A percentile compares a stretch with the other conserved stretches of the same genome.
Evolutionary conservation across 2,797 vertebrate genomes (phyloP).

Genomic region (Labeo calbasu): DNA sequence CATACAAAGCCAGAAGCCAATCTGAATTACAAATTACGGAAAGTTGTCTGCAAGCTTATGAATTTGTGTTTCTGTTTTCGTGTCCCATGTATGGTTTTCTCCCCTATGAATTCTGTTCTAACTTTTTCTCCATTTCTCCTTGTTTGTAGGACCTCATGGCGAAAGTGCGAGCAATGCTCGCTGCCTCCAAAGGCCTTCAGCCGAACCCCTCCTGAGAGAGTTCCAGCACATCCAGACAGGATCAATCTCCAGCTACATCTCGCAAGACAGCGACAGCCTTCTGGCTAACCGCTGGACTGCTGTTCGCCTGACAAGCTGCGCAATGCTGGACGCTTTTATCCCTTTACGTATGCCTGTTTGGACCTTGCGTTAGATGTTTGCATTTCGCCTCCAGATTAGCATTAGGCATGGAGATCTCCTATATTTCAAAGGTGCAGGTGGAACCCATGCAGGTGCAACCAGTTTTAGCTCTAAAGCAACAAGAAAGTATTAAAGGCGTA

Average conservation of each 20-base stretch:
- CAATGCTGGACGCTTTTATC: slow-evolving; percentile 45
- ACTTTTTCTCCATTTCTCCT: slow-evolving; percentile 47
- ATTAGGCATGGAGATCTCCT: slow-evolving; percentile 8
- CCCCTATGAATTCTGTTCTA: slow-evolving; percentile 33
- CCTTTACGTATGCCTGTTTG: slow-evolving; percentile 46
- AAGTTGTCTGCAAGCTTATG: not conserved
- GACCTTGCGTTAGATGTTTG: slow-evolving; percentile 38
- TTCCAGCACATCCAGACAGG: not conserved
- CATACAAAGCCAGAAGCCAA: not conserved
- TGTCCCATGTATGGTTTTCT: not conserved
- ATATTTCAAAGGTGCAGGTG: slow-evolving; percentile 37
- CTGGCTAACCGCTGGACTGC: slow-evolving; percentile 32
- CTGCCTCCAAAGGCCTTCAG: slow-evolving; percentile 92
- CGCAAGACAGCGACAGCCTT: slow-evolving; percentile 53
- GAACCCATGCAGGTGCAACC: slow-evolving; percentile 30
- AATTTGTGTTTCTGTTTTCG: not conserved
- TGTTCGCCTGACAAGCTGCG: slow-evolving; percentile 21
- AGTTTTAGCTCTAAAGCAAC: too few species aligned
- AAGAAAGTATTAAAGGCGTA: slow-evolving; percentile 52
- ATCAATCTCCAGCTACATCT: slow-evolving; percentile 1
- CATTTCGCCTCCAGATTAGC: slow-evolving; percentile 36
- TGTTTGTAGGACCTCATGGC: slow-evolving; percentile 92
- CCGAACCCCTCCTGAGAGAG: slow-evolving; percentile 86
- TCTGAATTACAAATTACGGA: slow-evolving; percentile 25
- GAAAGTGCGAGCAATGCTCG: slow-evolving; percentile 98